phyloP scores from a whole-genome alignment of 2,888 invertebrate species.

The Girardia tigrina region DNA sequence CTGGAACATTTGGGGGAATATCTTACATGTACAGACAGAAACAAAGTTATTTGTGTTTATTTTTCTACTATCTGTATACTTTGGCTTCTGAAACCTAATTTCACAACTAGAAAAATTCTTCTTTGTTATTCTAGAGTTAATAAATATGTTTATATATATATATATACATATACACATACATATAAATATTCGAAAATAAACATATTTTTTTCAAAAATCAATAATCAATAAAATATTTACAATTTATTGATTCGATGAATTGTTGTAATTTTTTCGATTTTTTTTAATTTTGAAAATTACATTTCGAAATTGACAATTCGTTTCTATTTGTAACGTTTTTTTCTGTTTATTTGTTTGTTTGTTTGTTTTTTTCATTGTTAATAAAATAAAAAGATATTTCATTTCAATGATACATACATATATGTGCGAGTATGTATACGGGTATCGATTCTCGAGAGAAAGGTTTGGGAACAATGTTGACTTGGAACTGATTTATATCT shows the following conservation, averaged over 20 bases:
- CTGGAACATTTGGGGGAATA: too few species aligned
- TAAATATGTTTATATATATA: too few species aligned
- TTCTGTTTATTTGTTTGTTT: background rate
- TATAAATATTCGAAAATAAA: background rate
- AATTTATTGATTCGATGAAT: slow-evolving; percentile 8
- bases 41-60: background rate
- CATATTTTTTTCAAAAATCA: background rate
- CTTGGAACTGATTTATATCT: background rate
- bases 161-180: too few species aligned
- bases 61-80: background rate
- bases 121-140: background rate
- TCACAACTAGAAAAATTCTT: background rate
- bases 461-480: too few species aligned
- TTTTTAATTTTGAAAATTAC: background rate
- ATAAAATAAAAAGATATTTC: background rate
- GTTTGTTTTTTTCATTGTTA: background rate
- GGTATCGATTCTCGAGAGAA: too few species aligned
- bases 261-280: slow-evolving; percentile 10
- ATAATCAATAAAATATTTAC: background rate
- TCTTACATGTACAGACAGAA: background rate
- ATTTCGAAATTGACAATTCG: slow-evolving; percentile 9
- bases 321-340: background rate
- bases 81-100: background rate
- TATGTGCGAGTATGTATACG: background rate
- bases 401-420: background rate